phyloP scores from a whole-genome alignment of 2,113 vertebrate species.

The Hoplias malabaricus region DNA sequence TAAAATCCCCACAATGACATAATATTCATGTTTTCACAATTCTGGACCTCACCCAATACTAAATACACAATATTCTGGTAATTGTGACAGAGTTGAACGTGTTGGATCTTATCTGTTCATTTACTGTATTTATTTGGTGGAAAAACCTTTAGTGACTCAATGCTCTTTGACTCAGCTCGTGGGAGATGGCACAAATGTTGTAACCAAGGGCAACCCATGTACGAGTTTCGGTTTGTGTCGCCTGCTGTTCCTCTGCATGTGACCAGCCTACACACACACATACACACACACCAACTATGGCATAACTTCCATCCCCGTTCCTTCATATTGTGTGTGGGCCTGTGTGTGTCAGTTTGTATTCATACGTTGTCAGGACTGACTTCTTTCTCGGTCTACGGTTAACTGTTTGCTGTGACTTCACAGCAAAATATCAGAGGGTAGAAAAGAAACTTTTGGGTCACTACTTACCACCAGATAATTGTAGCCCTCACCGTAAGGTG shows the following conservation, averaged over 20 bases:
- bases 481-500: background rate
- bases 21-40: background rate
- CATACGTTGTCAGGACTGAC: background rate
- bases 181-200: slow-evolving; percentile 6
- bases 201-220: slow-evolving; percentile 23
- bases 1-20: background rate
- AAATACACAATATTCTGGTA: background rate
- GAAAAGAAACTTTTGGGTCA: background rate
- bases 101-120: background rate
- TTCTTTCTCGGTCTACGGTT: too few relatives aligned
- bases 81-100: background rate
- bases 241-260: slow-evolving; percentile 1
- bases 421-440: background rate
- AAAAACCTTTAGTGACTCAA: slow-evolving; percentile 18
- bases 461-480: background rate
- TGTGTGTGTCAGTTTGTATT: background rate
- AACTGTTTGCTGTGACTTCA: background rate
- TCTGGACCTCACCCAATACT: background rate
- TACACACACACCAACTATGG: background rate
- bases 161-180: slow-evolving; percentile 17
- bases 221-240: slow-evolving; percentile 26
- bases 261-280: background rate
- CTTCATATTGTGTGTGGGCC: background rate
- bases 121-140: background rate
- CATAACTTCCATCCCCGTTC: slow-evolving; percentile 2